A percentile compares a stretch with the other conserved stretches of the same genome.
Evolutionary conservation across 2,113 vertebrate genomes (phyloP).

Genomic region (Leptodactylus fuscus): DNA sequence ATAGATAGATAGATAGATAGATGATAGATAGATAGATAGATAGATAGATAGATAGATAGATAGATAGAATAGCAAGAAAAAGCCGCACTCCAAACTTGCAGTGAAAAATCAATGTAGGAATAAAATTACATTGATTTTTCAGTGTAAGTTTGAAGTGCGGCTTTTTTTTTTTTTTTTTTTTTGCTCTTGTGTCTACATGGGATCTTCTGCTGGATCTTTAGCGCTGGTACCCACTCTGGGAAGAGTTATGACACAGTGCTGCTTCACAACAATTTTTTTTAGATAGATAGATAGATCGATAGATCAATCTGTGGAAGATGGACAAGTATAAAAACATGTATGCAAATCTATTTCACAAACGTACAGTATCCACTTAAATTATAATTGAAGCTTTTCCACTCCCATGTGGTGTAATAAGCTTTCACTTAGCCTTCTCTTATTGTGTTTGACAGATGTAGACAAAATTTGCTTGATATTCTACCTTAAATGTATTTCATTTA

Average conservation of each 20-base stretch:
- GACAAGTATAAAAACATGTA: neutral
- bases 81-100: too few species aligned
- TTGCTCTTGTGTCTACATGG: too few species aligned
- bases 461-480: neutral
- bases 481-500: neutral
- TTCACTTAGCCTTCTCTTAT: neutral
- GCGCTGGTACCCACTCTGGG: too few species aligned
- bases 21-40: constrained; percentile 8
- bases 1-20: neutral
- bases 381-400: neutral
- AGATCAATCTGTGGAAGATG: neutral
- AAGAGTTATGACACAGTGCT: too few species aligned
- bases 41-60: neutral
- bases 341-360: neutral
- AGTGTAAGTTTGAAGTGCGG: too few species aligned
- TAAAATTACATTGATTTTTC: too few species aligned
- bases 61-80: neutral
- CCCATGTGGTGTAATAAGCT: neutral
- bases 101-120: too few species aligned
- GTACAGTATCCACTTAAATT: neutral
- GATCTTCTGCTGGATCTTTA: too few species aligned
- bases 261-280: too few species aligned
- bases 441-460: neutral
- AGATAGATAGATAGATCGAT: neutral
- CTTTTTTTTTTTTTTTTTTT: too few species aligned